phyloP scores from a whole-genome alignment of 1,140 invertebrate genomes.

The Drosophila parvula region DNA sequence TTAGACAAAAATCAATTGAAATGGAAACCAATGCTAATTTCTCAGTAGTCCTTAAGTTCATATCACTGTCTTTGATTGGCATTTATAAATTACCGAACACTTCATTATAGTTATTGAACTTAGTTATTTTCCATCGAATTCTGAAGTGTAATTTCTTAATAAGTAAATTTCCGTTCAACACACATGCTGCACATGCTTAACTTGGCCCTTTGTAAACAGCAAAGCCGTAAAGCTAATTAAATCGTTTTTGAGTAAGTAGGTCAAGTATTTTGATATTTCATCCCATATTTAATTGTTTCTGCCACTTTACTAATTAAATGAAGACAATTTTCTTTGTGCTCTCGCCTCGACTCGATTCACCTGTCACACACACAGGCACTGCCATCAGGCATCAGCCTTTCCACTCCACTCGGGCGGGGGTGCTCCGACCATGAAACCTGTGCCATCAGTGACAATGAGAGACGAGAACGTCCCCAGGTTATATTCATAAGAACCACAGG shows the following conservation, averaged over 20 bases:
- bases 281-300: slow-evolving; percentile 51
- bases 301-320: slow-evolving; percentile 67
- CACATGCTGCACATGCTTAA: background rate
- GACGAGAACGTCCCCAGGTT: slow-evolving; percentile 21
- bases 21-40: background rate
- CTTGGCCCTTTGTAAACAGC: background rate
- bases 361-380: slow-evolving; percentile 12
- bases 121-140: background rate
- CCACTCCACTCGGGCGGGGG: background rate
- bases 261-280: slow-evolving; percentile 45
- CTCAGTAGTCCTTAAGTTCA: background rate
- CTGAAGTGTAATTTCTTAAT: background rate
- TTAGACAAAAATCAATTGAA: background rate
- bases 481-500: slow-evolving; percentile 9
- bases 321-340: slow-evolving; percentile 31
- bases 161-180: background rate
- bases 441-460: slow-evolving; percentile 36
- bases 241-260: slow-evolving; percentile 22
- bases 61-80: background rate
- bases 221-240: slow-evolving; percentile 16
- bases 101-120: too few relatives aligned
- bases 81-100: background rate
- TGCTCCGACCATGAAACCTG: slow-evolving; percentile 28
- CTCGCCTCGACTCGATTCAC: slow-evolving; percentile 7
- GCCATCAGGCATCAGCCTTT: background rate